Base-by-base conservation (phyloP, 2,797 vertebrate species). In the Thripadectes ignobilis region DNA sequence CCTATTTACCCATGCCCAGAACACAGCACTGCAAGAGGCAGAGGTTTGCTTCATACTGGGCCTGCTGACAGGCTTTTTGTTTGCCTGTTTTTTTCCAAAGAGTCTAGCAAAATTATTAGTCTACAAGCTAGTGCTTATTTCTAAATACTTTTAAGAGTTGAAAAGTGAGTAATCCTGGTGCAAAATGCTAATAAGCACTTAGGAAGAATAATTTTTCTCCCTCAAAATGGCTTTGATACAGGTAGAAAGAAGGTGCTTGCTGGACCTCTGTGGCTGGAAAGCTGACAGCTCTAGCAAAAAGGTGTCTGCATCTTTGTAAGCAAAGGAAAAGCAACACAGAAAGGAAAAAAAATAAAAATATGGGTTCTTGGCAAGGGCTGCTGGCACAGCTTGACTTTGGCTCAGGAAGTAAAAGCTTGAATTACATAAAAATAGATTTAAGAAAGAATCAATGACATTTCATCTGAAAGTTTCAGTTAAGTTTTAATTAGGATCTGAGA, bases 371-470 rank as follows among this genome's bases (percentile, higher is more conserved):
- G 91, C 82, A 93, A 88, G n/a, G 87, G 41, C 76, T 68, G 11
- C 55, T 94, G 81, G 90, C 90, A 95, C 93, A 95, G 94, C 73
- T 90, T 93, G 92, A 75, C 87, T 95, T 84, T 61, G 55, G 62
- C 87, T 90, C 73, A 73, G 89, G 59, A 95, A 91, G 52, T 29
- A 92, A 88, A 92, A 86, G 58, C 88, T 3, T 79, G 83, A 96
- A 93, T 87, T 82, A 87, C 41, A 82, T 55, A 94, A 94, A 97
- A 94, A 96, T 92, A 97, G 93, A 86, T 90, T 86, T 90, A 76
- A 88, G 85, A 92, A 94, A 94, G 90, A 95, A 96, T 95, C 93
- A 92, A 84, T 93, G 93, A 95, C 96, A 96, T 97, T 95, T 95
- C 76, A 73, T 94, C 63, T 86, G 80, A 73, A 97, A 96, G 94